Base-by-base conservation (phyloP, 35 echinoderm and acorn worm genomes). In the Stichopus chloronotus region DNA sequence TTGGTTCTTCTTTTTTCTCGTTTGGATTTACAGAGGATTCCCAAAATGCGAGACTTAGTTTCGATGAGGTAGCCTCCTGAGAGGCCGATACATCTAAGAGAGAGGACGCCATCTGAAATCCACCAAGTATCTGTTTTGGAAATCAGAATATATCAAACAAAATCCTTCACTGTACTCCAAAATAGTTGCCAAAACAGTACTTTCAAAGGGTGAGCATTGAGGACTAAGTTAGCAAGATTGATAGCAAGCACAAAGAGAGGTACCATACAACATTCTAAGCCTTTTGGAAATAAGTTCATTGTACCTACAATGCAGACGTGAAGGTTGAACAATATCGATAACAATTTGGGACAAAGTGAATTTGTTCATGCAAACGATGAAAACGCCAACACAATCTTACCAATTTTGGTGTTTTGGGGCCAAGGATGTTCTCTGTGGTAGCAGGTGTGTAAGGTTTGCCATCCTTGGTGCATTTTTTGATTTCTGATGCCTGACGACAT, bases 381-480 rank as follows among this genome's bases (percentile, higher is more conserved):
- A 43, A 43, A 43, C 3, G 30, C 30, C 30, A 3, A 43, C 30
- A 43, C 30, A 3, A 65, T 14, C 61, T 16, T 65, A 65, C 61
- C 61, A 65, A 65, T 65, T 65, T 65, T 10, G 61, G 61, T 65
- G 11, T 65, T 17, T 19, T 19, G 11, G 61, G 61, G 11, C 61
- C 61, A 9, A 65, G 61, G 9, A 57, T 14, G 23, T 92, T 58
- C 54, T 90, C 80, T 12, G 61, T 57, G 65, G 87, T 20, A 23
- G 92, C 54, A 24, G 79, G 92, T 56, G 57, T 55, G 54, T 93
- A 86, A 5, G 89, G 69, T 4, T 58, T 86, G 30, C 87, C 59
- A 7, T 95, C 94, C 91, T 95, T 95, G 5, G 96, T 97, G 23
- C 53, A 90, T 76, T 97, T 97, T 61, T 95, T 93, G 11, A 97